Evolutionary conservation across 2,113 vertebrate genomes (phyloP), one percentile per base, ranked within the genome.

Genomic region (Syngnathus floridae): DNA sequence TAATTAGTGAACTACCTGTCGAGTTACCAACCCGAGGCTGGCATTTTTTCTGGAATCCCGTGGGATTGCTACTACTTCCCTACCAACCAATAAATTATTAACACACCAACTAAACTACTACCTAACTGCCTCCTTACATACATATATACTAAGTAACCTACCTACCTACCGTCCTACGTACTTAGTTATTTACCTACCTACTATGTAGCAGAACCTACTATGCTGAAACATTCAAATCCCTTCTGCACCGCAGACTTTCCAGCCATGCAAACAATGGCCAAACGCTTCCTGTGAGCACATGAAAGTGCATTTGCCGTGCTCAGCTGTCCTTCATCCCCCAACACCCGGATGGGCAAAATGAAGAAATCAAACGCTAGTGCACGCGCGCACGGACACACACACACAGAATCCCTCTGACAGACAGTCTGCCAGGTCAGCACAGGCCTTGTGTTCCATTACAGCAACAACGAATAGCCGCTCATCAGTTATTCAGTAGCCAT

Each of bases 341-440:
- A 66, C 54, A 66, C 49, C 45, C 1, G 0, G 1, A 10, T 54
- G 40, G 40, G 9, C 40, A 41, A 13, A 56, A 73, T 71, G 56
- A 38, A 64, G 65, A 58, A 36, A 82, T 78, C 67, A 79, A 82
- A 77, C 66, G 75, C 64, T 81, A 43, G 63, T 31, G 26, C 26
- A 31, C 56, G 40, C 61, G 36, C 62, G 75, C 69, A 64, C 69
- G 19, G 8, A 26, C 51, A 12, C 51, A 13, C 21, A 4, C 10
- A 22, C 51, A 5, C 26, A 9, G 43, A 75, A 64, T 65, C 68
- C 60, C 60, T 22, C 62, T 67, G 78, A 70, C 78, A 78, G 62
- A 71, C 78, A 80, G 64, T 63, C 69, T 38, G 72, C 65, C 57
- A 78, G 75, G 72, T 85, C 77, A 78, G 77, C 79, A 83, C 60